Percentiles rank a stretch among this genome's conserved stretches.
Conservation (phyloP, 2,113 vertebrate genomes). For the Campylomormyrus numenius region DNA sequence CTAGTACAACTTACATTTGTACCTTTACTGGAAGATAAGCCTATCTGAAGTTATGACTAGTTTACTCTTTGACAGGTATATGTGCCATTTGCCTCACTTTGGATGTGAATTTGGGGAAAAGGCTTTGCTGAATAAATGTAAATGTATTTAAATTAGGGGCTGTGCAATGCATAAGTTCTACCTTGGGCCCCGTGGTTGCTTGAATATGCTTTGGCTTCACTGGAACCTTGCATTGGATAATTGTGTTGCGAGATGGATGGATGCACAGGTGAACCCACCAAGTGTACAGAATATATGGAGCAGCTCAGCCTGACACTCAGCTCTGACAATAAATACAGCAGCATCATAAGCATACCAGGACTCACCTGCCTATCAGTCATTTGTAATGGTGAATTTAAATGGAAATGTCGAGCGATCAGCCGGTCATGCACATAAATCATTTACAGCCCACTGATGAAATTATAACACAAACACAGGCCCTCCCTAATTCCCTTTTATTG, state of each 20-base stretch:
- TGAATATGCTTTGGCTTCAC: neutral
- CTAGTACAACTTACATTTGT: neutral
- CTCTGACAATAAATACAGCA: neutral
- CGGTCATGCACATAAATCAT: slow-evolving; percentile 15
- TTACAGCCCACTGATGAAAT: slow-evolving; percentile 16
- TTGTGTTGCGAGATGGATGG: neutral
- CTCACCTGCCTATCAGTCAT: slow-evolving; percentile 8
- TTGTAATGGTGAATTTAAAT: slow-evolving; percentile 13
- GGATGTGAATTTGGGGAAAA: neutral
- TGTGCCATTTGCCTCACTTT: neutral
- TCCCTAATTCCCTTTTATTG: slow-evolving; percentile 18
- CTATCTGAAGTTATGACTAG: neutral
- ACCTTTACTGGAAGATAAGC: neutral
- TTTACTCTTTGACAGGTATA: neutral
- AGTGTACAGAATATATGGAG: neutral
- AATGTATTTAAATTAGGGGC: neutral
- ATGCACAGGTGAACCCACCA: neutral
- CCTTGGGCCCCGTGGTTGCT: neutral
- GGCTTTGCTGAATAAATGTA: neutral
- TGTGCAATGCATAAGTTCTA: neutral
- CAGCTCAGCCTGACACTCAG: neutral
- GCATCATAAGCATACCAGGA: neutral
- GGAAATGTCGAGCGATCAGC: neutral
- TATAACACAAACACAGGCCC: neutral
- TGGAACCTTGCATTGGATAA: neutral